Percentiles rank a stretch among this genome's conserved stretches.
Conservation (phyloP, 2,113 vertebrate species). For the Aix galericulata region DNA sequence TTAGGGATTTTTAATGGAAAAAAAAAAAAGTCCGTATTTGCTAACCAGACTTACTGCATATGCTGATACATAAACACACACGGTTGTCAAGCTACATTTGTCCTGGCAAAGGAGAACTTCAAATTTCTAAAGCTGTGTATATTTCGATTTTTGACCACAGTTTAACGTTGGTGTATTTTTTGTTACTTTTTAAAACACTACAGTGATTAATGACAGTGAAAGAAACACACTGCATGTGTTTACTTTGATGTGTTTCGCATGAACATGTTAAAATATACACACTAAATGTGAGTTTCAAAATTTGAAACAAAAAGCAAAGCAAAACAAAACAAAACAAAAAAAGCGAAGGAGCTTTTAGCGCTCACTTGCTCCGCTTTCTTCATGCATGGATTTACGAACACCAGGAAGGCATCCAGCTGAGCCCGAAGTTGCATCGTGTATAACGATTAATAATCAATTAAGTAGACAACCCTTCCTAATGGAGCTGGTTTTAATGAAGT, state of each 20-base stretch:
- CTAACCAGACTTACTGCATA: slow-evolving; percentile 33
- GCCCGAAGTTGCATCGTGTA: slow-evolving; percentile 3
- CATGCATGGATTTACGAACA: slow-evolving; percentile 40
- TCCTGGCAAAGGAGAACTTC: slow-evolving; percentile 21
- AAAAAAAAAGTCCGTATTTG: not conserved
- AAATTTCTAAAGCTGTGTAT: slow-evolving; percentile 43
- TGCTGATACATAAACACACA: slow-evolving; percentile 45
- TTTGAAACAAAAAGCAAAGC: slow-evolving; percentile 58
- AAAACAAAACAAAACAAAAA: not conserved
- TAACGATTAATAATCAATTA: not conserved
- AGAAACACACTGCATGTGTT: slow-evolving; percentile 51
- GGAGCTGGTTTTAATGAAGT: not conserved
- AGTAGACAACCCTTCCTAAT: not conserved
- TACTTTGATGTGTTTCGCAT: slow-evolving; percentile 62
- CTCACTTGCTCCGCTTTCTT: slow-evolving; percentile 40
- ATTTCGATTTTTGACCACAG: slow-evolving; percentile 59
- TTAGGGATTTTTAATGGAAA: slow-evolving; percentile 32
- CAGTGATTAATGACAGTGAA: slow-evolving; percentile 63
- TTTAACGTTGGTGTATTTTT: slow-evolving; percentile 52
- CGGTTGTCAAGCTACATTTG: slow-evolving; percentile 54
- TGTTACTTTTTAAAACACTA: slow-evolving; percentile 51
- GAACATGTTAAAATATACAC: slow-evolving; percentile 65
- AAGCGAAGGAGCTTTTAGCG: slow-evolving; percentile 27
- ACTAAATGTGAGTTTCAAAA: slow-evolving; percentile 50
- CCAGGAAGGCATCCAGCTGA: slow-evolving; percentile 43